Evolutionary conservation across 2,888 invertebrate species (phyloP).

Genomic region (Vanessa cardui): DNA sequence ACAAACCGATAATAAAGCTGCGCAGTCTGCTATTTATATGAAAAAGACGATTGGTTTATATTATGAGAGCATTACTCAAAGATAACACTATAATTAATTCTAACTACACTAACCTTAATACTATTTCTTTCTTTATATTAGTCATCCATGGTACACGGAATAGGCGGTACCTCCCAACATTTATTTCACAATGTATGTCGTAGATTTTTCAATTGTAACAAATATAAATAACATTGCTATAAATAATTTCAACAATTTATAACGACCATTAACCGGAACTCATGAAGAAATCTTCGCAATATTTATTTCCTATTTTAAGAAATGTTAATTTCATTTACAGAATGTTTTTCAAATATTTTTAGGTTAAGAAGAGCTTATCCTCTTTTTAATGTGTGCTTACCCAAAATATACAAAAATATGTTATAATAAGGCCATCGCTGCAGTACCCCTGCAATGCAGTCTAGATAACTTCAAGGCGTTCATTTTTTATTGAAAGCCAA

Average conservation of each 20-base stretch:
- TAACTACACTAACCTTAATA: background rate
- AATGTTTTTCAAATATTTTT: too few species aligned
- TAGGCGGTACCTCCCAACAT: background rate
- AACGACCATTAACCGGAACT: too few species aligned
- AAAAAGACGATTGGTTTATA: too few species aligned
- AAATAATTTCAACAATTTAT: background rate
- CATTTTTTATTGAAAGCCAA: constrained; percentile 32
- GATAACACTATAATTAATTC: constrained; percentile 1
- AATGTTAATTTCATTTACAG: background rate
- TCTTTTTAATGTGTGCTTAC: background rate
- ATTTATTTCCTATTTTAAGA: constrained; percentile 11
- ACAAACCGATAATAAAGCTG: too few species aligned
- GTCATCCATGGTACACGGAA: background rate
- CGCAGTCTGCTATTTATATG: too few species aligned
- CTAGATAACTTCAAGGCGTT: constrained; percentile 29
- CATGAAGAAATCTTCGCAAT: too few species aligned
- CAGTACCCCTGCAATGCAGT: constrained; percentile 38
- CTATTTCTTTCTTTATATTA: background rate
- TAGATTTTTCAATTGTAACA: background rate
- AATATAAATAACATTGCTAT: background rate
- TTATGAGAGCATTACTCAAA: too few species aligned
- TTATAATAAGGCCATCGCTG: constrained; percentile 32
- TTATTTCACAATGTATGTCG: constrained; percentile 1
- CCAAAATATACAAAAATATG: constrained; percentile 12
- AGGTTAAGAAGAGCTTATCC: background rate